These are phyloP conservation scores for Crocidura indochinensis DNA, from an alignment of 2,797 vertebrate species.

Conservation along the genomic window DNA sequence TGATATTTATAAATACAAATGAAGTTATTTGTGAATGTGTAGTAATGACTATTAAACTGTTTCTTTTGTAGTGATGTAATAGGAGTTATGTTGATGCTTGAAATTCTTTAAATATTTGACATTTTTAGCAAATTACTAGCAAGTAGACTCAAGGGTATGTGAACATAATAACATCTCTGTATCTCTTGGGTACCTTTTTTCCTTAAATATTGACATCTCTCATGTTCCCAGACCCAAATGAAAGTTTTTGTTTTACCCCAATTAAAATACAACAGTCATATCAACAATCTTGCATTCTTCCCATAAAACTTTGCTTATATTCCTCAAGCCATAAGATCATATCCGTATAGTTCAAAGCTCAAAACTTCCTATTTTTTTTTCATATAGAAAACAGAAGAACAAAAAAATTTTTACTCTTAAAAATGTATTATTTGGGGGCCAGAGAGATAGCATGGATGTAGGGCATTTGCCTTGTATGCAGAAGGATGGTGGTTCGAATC, in stretches of 20 bases:
- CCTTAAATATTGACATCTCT: neutral
- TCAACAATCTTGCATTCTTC: neutral
- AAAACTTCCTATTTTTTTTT: neutral
- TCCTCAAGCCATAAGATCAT: neutral
- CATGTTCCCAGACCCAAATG: neutral
- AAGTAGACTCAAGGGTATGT: constrained; percentile 9
- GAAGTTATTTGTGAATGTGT: neutral
- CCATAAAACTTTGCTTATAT: neutral
- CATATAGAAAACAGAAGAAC: neutral
- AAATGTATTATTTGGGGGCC: too few relatives aligned
- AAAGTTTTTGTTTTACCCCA: constrained; percentile 3
- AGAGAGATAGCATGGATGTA: too few relatives aligned
- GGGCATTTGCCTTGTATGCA: too few relatives aligned
- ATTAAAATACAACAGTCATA: neutral
- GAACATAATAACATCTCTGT: neutral
- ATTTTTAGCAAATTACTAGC: neutral
- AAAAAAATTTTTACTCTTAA: neutral
- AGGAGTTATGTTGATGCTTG: neutral
- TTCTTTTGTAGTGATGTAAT: neutral
- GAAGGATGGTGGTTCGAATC: too few relatives aligned
- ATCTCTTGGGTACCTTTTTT: neutral
- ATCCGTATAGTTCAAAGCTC: neutral
- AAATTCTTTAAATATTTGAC: neutral
- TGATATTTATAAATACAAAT: neutral
- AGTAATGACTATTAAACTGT: neutral